Conservation (phyloP, 2,888 invertebrate genomes). For the Macrosoma leucophasiata region DNA sequence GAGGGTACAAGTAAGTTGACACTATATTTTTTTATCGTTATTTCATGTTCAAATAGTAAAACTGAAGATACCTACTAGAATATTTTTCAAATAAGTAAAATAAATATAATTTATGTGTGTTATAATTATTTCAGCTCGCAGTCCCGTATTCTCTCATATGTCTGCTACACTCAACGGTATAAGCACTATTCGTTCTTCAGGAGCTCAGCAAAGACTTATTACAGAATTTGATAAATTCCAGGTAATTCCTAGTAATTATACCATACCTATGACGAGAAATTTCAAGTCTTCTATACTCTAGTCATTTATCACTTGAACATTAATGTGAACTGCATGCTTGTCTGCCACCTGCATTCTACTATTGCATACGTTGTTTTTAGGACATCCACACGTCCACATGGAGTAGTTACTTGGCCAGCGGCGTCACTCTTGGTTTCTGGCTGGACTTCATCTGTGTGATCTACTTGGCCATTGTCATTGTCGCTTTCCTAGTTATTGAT, state of each 20-base stretch:
- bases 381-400: constrained; percentile 84
- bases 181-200: constrained; percentile 88
- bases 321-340: too few relatives aligned
- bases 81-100: background rate
- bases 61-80: background rate
- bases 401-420: constrained; percentile 80
- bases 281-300: too few relatives aligned
- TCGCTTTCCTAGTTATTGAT: constrained; percentile 78
- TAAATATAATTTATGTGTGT: background rate
- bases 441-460: constrained; percentile 83
- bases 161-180: constrained; percentile 91
- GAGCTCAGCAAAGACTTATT: constrained; percentile 82
- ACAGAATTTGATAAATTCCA: constrained; percentile 85
- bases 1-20: constrained; percentile 81
- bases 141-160: constrained; percentile 94
- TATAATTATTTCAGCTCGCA: constrained; percentile 76
- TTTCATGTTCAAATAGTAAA: background rate
- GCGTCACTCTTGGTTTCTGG: constrained; percentile 85
- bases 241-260: constrained; percentile 38
- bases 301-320: constrained; percentile 2
- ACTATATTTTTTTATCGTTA: too few relatives aligned
- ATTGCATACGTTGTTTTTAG: too few relatives aligned
- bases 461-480: constrained; percentile 81
- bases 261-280: background rate
- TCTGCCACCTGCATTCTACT: background rate